Base-by-base conservation (phyloP, 2,797 vertebrate species). In the Coregonus ussuriensis region DNA sequence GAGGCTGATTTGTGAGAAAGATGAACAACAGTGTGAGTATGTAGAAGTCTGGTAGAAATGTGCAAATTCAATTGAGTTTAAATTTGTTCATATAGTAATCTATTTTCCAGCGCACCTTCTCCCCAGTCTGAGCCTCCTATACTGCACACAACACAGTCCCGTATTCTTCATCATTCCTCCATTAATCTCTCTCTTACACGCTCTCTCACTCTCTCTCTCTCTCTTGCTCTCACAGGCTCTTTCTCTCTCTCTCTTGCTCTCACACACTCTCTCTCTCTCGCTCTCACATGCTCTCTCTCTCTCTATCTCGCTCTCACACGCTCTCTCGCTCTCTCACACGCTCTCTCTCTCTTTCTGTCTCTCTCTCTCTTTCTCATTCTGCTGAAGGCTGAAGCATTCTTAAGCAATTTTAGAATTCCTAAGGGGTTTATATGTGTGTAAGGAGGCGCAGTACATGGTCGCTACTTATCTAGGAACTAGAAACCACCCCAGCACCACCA, bases 401-500 rank as follows among this genome's bases (percentile, higher is more conserved):
- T 18, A 56, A 56, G 53, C 0, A 16, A 18, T 56, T 56, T 56
- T 16, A 56, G 53, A 56, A 56, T 56, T 63, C n/a, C 62, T 29
- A 63, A 1, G 7, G n/a, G 62, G n/a, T 21, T 63, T 63, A 1
- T 21, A 63, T 31, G 21, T 80, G 72, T 75, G 70, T 76, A 82
- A 66, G 70, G 73, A 86, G 79, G 78, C 56, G 77, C 66, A 77
- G 84, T 72, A 59, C 74, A 72, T 77, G 78, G 78, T 74, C 82
- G 78, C 86, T 83, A 82, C 80, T 81, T 78, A 83, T 74, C 82
- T 84, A 83, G 88, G 85, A 76, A 84, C 81, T 87, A 6, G 4
- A 78, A 82, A 82, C 80, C 5, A 69, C 85, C 87, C 79, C 90
- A 87, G 4, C 15, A 54, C 1, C 89, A 92, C 89, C 74, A 78